Conservation (phyloP, 1,140 invertebrate species). For the Magallana angulata region DNA sequence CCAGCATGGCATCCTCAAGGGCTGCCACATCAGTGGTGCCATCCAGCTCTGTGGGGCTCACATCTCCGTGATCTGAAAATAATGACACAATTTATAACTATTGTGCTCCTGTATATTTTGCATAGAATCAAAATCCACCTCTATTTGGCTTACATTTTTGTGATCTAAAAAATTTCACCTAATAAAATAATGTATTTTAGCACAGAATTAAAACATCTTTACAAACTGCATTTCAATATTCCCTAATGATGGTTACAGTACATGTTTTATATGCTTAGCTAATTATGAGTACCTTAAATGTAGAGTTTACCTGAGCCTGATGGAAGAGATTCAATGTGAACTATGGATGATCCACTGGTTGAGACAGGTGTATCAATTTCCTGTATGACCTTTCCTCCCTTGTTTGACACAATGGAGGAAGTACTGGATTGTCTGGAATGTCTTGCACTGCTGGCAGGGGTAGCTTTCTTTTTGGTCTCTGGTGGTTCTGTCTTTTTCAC, state of each 20-base stretch:
- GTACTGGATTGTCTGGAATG: conserved; percentile 78
- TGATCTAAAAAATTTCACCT: too few species aligned
- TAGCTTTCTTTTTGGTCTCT: conserved; percentile 61
- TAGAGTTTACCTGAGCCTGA: conserved; percentile 45
- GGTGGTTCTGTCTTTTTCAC: conserved; percentile 4
- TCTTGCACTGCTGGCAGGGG: conserved; percentile 66
- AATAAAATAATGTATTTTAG: too few species aligned
- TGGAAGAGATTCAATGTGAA: conserved; percentile 63
- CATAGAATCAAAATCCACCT: not conserved
- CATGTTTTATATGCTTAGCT: too few species aligned
- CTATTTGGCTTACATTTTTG: too few species aligned
- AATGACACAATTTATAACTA: not conserved
- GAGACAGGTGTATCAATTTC: conserved; percentile 47
- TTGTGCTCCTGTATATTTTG: too few species aligned
- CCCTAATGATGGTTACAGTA: too few species aligned
- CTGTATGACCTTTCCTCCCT: conserved; percentile 55
- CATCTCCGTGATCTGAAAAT: conserved; percentile 58
- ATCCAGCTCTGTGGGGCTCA: conserved; percentile 67
- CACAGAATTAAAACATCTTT: not conserved
- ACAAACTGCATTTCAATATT: too few species aligned
- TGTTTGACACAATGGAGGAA: conserved; percentile 70
- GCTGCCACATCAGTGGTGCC: conserved; percentile 69
- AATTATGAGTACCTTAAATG: not conserved
- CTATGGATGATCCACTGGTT: conserved; percentile 65
- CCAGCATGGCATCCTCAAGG: conserved; percentile 72